phyloP scores from a whole-genome alignment of 2,888 invertebrate genomes.

The Anticlea derivata region DNA sequence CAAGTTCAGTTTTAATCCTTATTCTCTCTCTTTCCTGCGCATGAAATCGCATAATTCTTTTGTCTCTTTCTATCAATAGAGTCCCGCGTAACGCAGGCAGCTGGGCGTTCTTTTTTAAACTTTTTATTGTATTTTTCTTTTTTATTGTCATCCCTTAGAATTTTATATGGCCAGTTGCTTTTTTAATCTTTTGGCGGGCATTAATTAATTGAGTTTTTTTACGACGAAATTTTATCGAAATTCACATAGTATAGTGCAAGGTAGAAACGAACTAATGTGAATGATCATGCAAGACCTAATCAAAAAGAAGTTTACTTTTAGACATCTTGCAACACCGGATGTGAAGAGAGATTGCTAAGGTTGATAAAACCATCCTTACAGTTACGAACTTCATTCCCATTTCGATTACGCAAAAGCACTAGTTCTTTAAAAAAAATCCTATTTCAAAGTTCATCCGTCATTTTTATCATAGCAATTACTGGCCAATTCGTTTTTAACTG shows the following conservation, averaged over 20 bases:
- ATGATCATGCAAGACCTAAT: too few species aligned
- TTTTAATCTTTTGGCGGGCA: slow-evolving; percentile 67
- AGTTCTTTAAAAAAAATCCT: too few species aligned
- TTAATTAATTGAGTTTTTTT: slow-evolving; percentile 58
- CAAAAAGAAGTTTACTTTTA: neutral
- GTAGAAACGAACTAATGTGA: too few species aligned
- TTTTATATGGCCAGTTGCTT: slow-evolving; percentile 71
- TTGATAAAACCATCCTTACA: too few species aligned
- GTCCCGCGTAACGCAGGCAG: slow-evolving; percentile 73
- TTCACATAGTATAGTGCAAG: neutral
- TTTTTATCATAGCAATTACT: too few species aligned
- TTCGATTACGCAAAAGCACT: too few species aligned
- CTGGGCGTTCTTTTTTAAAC: slow-evolving; percentile 71
- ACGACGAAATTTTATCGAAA: neutral
- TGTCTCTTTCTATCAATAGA: slow-evolving; percentile 57
- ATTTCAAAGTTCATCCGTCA: too few species aligned
- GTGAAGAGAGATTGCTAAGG: neutral
- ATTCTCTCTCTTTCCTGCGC: slow-evolving; percentile 54
- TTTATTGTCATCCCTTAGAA: slow-evolving; percentile 72
- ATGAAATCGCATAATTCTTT: slow-evolving; percentile 23
- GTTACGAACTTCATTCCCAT: too few species aligned
- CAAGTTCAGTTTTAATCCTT: slow-evolving; percentile 68
- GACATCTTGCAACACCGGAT: neutral
- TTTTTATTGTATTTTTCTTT: slow-evolving; percentile 55
- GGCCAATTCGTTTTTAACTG: too few species aligned